Base-by-base conservation (phyloP, 2,888 invertebrate genomes). In the Lissonota sp. region DNA sequence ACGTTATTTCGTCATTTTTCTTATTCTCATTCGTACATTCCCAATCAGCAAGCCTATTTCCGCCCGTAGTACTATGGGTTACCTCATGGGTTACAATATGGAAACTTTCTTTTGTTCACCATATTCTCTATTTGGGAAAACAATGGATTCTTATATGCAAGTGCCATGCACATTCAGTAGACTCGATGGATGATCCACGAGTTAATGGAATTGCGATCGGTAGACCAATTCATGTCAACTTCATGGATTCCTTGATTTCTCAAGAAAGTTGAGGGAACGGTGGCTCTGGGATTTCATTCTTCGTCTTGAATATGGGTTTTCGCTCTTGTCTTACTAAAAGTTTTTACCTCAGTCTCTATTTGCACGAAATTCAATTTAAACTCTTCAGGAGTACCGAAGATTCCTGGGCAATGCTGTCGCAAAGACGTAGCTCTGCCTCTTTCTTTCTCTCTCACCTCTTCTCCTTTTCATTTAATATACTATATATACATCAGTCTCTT, bases 321-420 rank as follows among this genome's bases (percentile, higher is more conserved):
- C 60, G 44, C 60, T 75, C 70, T 79, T 71, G 64, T 62, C 71
- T 66, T 70, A 58, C 71, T 60, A 8, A 80, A 80, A 80, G 66
- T 80, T 80, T 80, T 80, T 80, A 76, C 60, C 80, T 67, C 76
- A 80, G 76, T 76, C 71, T 75, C 80, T 80, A 76, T 80, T 80
- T 80, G 75, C 80, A 80, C 80, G 76, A 55, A 80, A 80, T 80
- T 80, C 80, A 80, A 80, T 80, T 80, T 76, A 80, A 80, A 80
- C 76, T 76, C 80, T 62, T 62, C 60, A 66, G 60, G 42, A 26
- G 70, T 16, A 75, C 64, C 40, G 67, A 71, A 75, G 66, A 75
- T 58, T 75, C 40, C 40, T 37, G 75, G 60, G 42, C 46, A 80
- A 66, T 44, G 51, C 58, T 46, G 42, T 12, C 42, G 26, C 42